Evolutionary conservation across 2,888 invertebrate species (phyloP), one percentile per base, ranked within the genome.

Genomic region (Rhorus exstirpatorius): DNA sequence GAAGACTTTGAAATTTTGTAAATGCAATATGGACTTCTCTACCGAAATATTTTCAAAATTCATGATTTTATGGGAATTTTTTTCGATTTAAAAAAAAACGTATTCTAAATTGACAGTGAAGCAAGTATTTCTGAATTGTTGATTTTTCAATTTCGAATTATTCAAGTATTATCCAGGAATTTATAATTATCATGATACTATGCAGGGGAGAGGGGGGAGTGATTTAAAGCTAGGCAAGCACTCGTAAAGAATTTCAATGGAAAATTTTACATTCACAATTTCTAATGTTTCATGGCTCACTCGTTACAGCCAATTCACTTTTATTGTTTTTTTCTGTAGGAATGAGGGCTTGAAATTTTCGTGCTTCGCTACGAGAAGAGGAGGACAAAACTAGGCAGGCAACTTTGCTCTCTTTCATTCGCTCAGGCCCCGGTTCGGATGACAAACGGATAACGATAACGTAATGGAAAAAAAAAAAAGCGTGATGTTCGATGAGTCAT

Each of bases 401-500:
- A 82, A 71, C 49, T 60, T 65, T 41, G 46, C 44, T 68, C 74
- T 58, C 71, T 71, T 55, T 55, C 74, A 81, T 81, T 81, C 81
- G 44, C 41, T 67, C 78, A 78, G 31, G 55, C 49, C 38, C 55
- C 68, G 55, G 68, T 44, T 26, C n/a, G n/a, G 38, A 53, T 24
- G 61, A 72, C 17, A 21, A 71, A 44, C 35, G n/a, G 35, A 53
- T 60, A 38, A 79, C 49, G 31, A 60, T 65, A 65, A 38, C 41
- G 65, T 51, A 53, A 70, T 35, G 49, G 41, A 75, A 60, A 79
- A 74, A 77, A 21, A 58, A 67, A 63, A 17, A 79, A 79, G 74
- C 74, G 60, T 78, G 68, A 77, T 72, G 72, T 78, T 72, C 77
- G 67, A 72, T 72, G 81, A 81, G 72, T 81, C 44, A 72, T 78